These are phyloP conservation scores for Marmota monax DNA, from an alignment of 2,113 vertebrate genomes.

Conservation along the genomic window DNA sequence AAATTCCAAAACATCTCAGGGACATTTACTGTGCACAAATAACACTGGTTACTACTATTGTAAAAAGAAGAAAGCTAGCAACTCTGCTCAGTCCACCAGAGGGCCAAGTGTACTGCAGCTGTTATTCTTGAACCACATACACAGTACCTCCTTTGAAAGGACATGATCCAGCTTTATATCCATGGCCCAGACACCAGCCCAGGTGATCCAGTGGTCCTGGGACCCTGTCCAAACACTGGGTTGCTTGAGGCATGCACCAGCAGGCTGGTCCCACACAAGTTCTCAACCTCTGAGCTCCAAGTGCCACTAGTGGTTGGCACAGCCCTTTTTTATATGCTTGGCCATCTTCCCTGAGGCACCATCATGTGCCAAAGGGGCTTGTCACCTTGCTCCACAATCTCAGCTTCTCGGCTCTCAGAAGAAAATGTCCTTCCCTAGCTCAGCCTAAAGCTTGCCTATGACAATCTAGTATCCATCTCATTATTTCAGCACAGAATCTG, in stretches of 20 bases:
- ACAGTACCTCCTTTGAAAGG: neutral
- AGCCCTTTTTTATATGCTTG: neutral
- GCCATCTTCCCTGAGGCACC: neutral
- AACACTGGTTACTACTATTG: neutral
- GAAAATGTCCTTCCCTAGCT: neutral
- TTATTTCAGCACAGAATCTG: neutral
- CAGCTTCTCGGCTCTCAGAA: neutral
- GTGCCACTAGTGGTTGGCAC: neutral
- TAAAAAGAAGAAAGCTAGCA: conserved; percentile 4
- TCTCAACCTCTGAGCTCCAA: neutral
- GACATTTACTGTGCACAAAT: neutral
- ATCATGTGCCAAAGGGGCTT: neutral
- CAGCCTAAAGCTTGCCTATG: neutral
- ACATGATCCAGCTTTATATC: neutral
- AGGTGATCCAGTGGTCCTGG: no score
- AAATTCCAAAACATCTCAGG: conserved; percentile 2
- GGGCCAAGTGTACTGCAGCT: neutral
- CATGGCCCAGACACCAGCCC: neutral
- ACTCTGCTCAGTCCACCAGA: neutral
- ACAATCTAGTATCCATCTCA: neutral
- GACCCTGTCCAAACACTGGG: neutral
- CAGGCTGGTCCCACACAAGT: neutral
- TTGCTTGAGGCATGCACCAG: neutral
- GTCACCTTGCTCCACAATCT: neutral
- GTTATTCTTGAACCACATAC: neutral